Conservation (phyloP, 53 echinoderm and acorn worm species). For the Astropecten irregularis region DNA sequence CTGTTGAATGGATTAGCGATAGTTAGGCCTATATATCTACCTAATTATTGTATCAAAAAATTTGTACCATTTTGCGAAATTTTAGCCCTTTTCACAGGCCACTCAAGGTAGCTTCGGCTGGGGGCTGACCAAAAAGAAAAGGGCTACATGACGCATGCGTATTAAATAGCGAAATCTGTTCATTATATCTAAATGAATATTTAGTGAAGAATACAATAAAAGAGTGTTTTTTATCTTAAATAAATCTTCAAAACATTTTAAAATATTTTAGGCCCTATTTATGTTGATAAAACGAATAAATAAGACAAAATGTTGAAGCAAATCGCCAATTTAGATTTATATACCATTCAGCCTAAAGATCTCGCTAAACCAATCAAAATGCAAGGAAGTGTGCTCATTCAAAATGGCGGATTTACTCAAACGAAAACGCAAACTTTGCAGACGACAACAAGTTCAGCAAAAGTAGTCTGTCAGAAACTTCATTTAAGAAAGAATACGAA, state of each 20-base stretch:
- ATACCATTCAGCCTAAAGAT: neutral
- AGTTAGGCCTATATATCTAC: neutral
- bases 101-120: conserved; percentile 83
- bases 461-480: neutral
- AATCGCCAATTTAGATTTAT: no score
- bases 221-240: no score
- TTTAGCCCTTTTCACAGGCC: conserved; percentile 46
- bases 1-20: neutral
- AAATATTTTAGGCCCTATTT: no score
- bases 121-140: conserved; percentile 77
- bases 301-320: no score
- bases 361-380: conserved; percentile 39
- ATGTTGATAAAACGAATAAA: no score
- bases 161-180: no score
- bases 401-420: conserved; percentile 45
- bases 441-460: conserved; percentile 21
- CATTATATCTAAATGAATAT: no score
- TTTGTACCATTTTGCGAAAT: conserved; percentile 65
- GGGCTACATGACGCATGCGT: conserved; percentile 44
- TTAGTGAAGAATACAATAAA: no score
- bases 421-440: conserved; percentile 27
- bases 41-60: conserved; percentile 7
- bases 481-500: neutral
- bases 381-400: neutral
- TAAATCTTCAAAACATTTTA: no score